Conservation (phyloP, 2,113 vertebrate species). For the Dicaeum eximium region DNA sequence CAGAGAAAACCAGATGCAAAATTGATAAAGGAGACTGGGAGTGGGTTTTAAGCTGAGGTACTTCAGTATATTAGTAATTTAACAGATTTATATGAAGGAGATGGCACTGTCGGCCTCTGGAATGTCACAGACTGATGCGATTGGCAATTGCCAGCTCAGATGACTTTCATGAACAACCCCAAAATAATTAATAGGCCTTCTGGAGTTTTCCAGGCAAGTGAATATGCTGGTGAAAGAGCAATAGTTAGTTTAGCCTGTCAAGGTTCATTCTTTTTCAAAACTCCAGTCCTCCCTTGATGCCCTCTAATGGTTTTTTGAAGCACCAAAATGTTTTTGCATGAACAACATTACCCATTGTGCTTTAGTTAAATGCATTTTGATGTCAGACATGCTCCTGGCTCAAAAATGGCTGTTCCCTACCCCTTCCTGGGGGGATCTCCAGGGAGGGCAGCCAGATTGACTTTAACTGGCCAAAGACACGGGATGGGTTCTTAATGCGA, state of each 20-base stretch:
- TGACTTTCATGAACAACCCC: constrained; percentile 19
- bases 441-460: constrained; percentile 13
- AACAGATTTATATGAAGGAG: constrained; percentile 7
- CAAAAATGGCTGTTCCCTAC: constrained; percentile 20
- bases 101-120: constrained; percentile 12
- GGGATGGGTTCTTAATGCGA: background rate
- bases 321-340: constrained; percentile 69
- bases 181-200: constrained; percentile 66
- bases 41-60: background rate
- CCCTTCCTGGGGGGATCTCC: constrained; percentile 14
- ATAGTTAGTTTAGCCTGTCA: constrained; percentile 67
- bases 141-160: constrained; percentile 37
- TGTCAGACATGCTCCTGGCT: constrained; percentile 57
- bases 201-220: constrained; percentile 49
- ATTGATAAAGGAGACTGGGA: background rate
- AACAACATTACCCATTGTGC: constrained; percentile 61
- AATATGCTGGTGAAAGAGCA: constrained; percentile 19
- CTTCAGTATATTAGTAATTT: constrained; percentile 46
- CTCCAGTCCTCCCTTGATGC: constrained; percentile 64
- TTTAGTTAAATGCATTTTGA: constrained; percentile 66
- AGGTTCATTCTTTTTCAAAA: constrained; percentile 69
- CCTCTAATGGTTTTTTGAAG: constrained; percentile 71
- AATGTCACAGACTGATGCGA: constrained; percentile 23
- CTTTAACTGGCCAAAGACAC: constrained; percentile 26
- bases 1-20: constrained; percentile 47